Conservation (phyloP, 2,888 invertebrate genomes). For the Napeogenes inachia region DNA sequence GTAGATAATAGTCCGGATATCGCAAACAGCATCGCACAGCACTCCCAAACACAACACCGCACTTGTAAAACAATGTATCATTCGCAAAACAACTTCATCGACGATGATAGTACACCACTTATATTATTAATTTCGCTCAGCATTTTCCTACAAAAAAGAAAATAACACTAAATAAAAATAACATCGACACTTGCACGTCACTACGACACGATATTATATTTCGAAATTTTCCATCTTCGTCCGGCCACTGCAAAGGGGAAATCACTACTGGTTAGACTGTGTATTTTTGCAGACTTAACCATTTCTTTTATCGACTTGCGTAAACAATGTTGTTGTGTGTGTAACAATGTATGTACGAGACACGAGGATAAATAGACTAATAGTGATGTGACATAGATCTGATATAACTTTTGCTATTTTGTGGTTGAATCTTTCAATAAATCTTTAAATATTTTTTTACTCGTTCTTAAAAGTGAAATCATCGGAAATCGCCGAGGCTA, state of each 20-base stretch:
- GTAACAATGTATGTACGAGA: conserved; percentile 17
- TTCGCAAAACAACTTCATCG: conserved; percentile 76
- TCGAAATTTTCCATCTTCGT: conserved; percentile 72
- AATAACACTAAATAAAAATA: conserved; percentile 57
- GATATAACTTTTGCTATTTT: too few relatives aligned
- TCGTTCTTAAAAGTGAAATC: too few relatives aligned
- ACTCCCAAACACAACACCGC: conserved; percentile 70
- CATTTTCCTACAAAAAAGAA: conserved; percentile 77
- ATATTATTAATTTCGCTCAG: conserved; percentile 76
- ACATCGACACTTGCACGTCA: conserved; percentile 64
- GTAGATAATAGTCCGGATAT: conserved; percentile 28
- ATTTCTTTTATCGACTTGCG: conserved; percentile 54
- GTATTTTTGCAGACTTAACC: conserved; percentile 47
- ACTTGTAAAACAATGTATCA: conserved; percentile 73
- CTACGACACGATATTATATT: conserved; percentile 61
- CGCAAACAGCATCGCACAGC: conserved; percentile 63
- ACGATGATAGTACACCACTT: conserved; percentile 74
- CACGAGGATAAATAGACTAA: too few relatives aligned
- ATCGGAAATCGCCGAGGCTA: too few relatives aligned
- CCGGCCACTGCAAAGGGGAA: conserved; percentile 76
- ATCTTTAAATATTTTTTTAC: too few relatives aligned
- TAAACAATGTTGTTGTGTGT: conserved; percentile 55
- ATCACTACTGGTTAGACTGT: conserved; percentile 72
- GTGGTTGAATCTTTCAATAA: too few relatives aligned
- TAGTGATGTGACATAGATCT: too few relatives aligned